Evolutionary conservation across 2,797 vertebrate genomes (phyloP).

Genomic region (Dendrocincla fuliginosa): DNA sequence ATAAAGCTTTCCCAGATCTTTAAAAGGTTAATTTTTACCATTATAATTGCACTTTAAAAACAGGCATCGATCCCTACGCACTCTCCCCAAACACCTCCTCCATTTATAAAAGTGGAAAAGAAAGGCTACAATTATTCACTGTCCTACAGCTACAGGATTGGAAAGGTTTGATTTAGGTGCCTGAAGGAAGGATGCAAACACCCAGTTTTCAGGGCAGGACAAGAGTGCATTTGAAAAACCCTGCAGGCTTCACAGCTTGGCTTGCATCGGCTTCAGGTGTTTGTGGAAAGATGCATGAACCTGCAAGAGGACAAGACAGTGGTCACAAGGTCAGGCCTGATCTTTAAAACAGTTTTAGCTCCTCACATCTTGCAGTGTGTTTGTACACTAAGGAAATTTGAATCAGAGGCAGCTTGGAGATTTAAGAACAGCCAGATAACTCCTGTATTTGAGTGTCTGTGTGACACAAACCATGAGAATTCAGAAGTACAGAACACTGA

Average conservation of each 20-base stretch:
- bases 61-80: neutral
- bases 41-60: constrained; percentile 75
- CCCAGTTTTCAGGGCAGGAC: neutral
- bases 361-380: neutral
- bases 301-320: constrained; percentile 67
- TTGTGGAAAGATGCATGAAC: constrained; percentile 94
- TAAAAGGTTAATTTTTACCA: constrained; percentile 53
- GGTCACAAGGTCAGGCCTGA: neutral
- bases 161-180: neutral
- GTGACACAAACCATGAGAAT: neutral
- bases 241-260: constrained; percentile 85
- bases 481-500: neutral
- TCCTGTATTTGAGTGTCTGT: neutral
- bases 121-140: constrained; percentile 59
- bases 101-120: neutral
- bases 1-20: constrained; percentile 66
- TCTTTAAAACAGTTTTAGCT: neutral
- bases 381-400: neutral
- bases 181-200: constrained; percentile 2
- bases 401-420: neutral
- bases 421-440: neutral
- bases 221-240: neutral
- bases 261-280: constrained; percentile 90
- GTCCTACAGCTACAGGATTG: constrained; percentile 57
- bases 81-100: neutral